Percentiles rank a stretch among this genome's conserved stretches.
These are phyloP conservation scores for Coenobita brevimanus DNA, from an alignment of 1,140 invertebrate species.

Conservation along the genomic window DNA sequence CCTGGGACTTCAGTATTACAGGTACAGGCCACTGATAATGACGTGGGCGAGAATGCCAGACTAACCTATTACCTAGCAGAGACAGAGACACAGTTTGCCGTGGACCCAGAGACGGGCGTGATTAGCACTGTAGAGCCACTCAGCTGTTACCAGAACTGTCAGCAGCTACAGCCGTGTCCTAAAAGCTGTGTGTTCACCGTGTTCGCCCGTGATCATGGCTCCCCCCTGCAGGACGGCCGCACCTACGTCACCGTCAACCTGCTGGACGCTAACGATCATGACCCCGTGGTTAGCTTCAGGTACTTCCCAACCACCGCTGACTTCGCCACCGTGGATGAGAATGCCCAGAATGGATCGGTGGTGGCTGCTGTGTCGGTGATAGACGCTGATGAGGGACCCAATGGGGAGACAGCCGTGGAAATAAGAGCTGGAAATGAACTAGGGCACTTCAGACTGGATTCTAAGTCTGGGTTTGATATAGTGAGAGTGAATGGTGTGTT, in stretches of 20 bases:
- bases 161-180: slow-evolving; percentile 80
- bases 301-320: slow-evolving; percentile 87
- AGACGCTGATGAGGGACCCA: slow-evolving; percentile 91
- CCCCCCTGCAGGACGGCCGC: slow-evolving; percentile 89
- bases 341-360: slow-evolving; percentile 89
- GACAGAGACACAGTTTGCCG: slow-evolving; percentile 89
- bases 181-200: slow-evolving; percentile 96
- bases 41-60: slow-evolving; percentile 92
- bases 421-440: slow-evolving; percentile 93
- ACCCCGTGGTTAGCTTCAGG: slow-evolving; percentile 91
- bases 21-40: slow-evolving; percentile 93
- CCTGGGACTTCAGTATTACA: slow-evolving; percentile 89
- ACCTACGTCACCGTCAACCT: slow-evolving; percentile 96
- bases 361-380: slow-evolving; percentile 95
- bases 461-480: slow-evolving; percentile 88
- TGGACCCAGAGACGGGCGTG: slow-evolving; percentile 90
- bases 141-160: slow-evolving; percentile 78
- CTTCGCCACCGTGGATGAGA: slow-evolving; percentile 95
- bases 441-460: slow-evolving; percentile 89
- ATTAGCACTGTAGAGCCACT: slow-evolving; percentile 87
- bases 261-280: slow-evolving; percentile 95
- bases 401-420: slow-evolving; percentile 88
- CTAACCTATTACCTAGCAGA: slow-evolving; percentile 92
- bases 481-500: slow-evolving; percentile 93
- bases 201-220: slow-evolving; percentile 93